phyloP scores from a whole-genome alignment of 2,888 invertebrate species.

The Iselma pallidipennis region DNA sequence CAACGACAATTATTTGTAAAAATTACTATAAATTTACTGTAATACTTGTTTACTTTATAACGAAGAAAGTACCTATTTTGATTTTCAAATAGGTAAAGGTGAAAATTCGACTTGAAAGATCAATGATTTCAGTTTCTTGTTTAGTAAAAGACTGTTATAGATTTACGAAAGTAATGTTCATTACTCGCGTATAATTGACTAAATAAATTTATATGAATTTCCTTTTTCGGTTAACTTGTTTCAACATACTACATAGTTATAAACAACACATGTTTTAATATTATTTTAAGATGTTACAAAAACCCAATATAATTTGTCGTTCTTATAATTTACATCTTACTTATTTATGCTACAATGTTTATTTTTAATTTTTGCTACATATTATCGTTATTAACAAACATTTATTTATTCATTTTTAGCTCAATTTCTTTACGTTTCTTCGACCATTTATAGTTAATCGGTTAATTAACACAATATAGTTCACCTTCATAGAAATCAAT shows the following conservation, averaged over 20 bases:
- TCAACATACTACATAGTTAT: not conserved
- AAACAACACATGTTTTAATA: constrained; percentile 1
- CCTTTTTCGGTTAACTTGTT: not conserved
- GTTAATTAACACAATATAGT: not conserved
- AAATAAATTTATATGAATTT: not conserved
- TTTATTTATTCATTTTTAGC: not conserved
- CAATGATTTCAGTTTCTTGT: not conserved
- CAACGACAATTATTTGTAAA: not conserved
- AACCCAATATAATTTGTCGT: not conserved
- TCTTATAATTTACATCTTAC: not conserved
- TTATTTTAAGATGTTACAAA: not conserved
- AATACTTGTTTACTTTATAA: too few species aligned
- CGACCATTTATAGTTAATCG: not conserved
- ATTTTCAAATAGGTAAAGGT: too few species aligned
- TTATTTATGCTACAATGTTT: not conserved
- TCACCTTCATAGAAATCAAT: not conserved
- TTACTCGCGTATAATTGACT: constrained; percentile 1
- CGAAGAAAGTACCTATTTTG: too few species aligned
- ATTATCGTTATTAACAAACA: not conserved
- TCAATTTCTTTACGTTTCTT: not conserved
- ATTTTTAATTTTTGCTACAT: not conserved
- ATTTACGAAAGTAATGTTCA: constrained; percentile 1
- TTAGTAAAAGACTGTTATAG: not conserved
- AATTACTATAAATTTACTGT: not conserved
- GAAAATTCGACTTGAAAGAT: not conserved